Conservation (phyloP, 2,797 vertebrate species). For the Chelmon rostratus region DNA sequence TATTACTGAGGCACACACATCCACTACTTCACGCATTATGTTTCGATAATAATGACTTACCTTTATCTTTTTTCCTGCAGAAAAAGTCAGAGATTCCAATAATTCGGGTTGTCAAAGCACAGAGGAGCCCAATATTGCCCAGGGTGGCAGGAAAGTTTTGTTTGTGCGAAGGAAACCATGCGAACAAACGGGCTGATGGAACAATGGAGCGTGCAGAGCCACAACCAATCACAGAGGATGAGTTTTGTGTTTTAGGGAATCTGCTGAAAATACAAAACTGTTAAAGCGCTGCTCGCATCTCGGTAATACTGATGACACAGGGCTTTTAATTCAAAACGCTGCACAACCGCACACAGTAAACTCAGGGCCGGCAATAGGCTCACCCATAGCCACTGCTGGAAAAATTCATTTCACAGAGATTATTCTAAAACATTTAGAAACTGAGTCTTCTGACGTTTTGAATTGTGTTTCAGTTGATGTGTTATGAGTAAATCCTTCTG, state of each 20-base stretch:
- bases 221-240: slow-evolving; percentile 83
- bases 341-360: slow-evolving; percentile 62
- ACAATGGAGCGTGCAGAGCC: slow-evolving; percentile 81
- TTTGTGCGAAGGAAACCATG: slow-evolving; percentile 80
- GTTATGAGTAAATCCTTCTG: slow-evolving; percentile 11
- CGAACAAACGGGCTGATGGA: slow-evolving; percentile 74
- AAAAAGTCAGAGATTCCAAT: slow-evolving; percentile 76
- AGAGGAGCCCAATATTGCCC: slow-evolving; percentile 78
- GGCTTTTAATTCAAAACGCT: slow-evolving; percentile 83
- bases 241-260: slow-evolving; percentile 87
- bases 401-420: slow-evolving; percentile 37
- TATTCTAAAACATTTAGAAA: slow-evolving; percentile 27
- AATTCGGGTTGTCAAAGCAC: slow-evolving; percentile 76
- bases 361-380: slow-evolving; percentile 39
- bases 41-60: slow-evolving; percentile 69
- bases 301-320: slow-evolving; percentile 86
- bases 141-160: slow-evolving; percentile 84
- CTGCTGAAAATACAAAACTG: slow-evolving; percentile 90
- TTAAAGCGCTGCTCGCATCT: slow-evolving; percentile 78
- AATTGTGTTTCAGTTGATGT: slow-evolving; percentile 10
- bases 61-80: slow-evolving; percentile 68
- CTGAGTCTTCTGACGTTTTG: not conserved
- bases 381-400: slow-evolving; percentile 25
- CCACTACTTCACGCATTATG: not conserved
- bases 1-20: not conserved